phyloP scores from a whole-genome alignment of 2,797 vertebrate genomes.

The Dallia pectoralis region DNA sequence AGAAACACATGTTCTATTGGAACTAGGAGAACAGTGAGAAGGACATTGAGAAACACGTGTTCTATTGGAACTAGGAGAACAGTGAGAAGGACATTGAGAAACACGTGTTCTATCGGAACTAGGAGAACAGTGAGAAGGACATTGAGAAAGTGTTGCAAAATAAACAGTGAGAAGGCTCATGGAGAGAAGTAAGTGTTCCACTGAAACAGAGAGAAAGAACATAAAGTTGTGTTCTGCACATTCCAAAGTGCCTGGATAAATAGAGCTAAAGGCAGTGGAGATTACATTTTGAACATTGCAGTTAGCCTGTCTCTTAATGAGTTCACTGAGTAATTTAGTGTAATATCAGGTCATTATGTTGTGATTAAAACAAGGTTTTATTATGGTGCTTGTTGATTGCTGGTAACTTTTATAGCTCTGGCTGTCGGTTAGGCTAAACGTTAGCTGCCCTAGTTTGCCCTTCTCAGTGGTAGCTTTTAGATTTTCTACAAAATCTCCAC shows the following conservation, averaged over 20 bases:
- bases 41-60: neutral
- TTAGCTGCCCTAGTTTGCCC: neutral
- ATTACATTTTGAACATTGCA: constrained; percentile 60
- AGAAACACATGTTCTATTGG: neutral
- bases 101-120: neutral
- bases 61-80: neutral
- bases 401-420: constrained; percentile 33
- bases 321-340: constrained; percentile 62
- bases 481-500: neutral
- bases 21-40: neutral
- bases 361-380: constrained; percentile 63
- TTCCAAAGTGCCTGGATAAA: constrained; percentile 44
- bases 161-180: too few species aligned
- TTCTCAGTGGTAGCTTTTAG: neutral
- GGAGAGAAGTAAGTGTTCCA: too few species aligned
- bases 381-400: constrained; percentile 47
- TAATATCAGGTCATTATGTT: constrained; percentile 62
- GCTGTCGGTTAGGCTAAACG: neutral
- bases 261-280: constrained; percentile 45
- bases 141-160: neutral
- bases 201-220: neutral
- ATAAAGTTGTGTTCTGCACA: constrained; percentile 51
- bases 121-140: too few species aligned
- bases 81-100: neutral
- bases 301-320: constrained; percentile 48